These are phyloP conservation scores for Platanista minor DNA, from an alignment of 2,113 vertebrate genomes.

Conservation along the genomic window DNA sequence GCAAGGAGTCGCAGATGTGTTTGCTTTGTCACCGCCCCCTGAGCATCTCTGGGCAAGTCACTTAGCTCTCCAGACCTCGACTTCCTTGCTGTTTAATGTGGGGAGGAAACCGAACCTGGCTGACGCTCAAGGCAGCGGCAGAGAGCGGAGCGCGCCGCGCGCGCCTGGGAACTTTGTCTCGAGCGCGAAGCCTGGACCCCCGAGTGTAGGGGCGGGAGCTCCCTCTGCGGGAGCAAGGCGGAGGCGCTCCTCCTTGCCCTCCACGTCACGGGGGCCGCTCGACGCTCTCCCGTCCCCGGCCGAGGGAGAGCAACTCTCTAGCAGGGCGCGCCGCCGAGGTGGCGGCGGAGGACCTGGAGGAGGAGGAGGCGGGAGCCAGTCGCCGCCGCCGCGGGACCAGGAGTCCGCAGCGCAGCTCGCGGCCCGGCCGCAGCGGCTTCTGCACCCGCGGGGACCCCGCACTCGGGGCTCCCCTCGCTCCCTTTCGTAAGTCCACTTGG, in stretches of 20 bases:
- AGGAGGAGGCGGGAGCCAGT: not conserved
- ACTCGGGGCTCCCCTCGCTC: not conserved
- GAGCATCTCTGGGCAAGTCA: not conserved
- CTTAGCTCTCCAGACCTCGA: not conserved
- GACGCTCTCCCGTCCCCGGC: not conserved
- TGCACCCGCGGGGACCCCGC: not conserved
- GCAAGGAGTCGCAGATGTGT: not conserved
- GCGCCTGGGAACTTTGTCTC: not conserved
- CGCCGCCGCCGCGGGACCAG: not conserved
- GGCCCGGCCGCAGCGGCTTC: not conserved
- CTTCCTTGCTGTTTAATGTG: not conserved
- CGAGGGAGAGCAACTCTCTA: not conserved
- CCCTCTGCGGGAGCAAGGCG: not conserved
- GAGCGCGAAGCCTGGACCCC: not conserved
- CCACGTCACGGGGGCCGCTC: slow-evolving; percentile 24
- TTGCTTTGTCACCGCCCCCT: not conserved
- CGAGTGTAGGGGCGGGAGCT: not conserved
- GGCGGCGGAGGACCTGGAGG: not conserved
- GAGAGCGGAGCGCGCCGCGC: not conserved
- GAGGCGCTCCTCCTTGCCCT: slow-evolving; percentile 23
- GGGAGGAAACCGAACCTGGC: not conserved
- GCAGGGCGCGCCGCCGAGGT: not conserved
- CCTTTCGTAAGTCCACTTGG: slow-evolving; percentile 53
- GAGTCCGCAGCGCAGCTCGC: not conserved
- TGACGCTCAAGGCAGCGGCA: not conserved